Evolutionary conservation across 2,113 vertebrate genomes (phyloP).

Genomic region (Eublepharis macularius): DNA sequence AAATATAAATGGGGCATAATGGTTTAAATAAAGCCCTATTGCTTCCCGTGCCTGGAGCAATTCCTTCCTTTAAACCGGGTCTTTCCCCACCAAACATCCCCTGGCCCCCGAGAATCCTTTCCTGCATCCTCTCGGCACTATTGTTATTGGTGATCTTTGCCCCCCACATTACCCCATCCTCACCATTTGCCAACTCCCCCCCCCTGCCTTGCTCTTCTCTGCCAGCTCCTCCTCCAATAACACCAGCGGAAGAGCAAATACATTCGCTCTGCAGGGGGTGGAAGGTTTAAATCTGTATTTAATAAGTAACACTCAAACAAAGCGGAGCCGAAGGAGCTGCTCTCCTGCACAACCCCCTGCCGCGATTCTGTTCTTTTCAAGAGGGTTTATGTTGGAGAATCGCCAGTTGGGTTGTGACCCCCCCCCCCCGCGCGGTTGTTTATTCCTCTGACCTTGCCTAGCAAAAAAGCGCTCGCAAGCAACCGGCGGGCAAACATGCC

Average conservation of each 20-base stretch:
- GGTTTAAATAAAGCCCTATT: not conserved
- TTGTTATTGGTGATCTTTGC: no score
- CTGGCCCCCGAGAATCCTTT: not conserved
- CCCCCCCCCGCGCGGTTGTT: fast-evolving
- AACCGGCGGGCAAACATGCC: not conserved
- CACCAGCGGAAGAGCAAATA: no score
- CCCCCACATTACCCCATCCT: no score
- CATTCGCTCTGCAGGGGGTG: no score
- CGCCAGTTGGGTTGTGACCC: not conserved
- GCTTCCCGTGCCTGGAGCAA: not conserved
- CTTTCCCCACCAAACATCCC: not conserved
- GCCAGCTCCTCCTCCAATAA: no score
- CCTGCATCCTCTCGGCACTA: no score
- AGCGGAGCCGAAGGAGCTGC: not conserved
- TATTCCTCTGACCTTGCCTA: fast-evolving
- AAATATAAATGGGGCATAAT: no score
- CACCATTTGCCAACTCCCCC: no score
- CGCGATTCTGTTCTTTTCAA: not conserved
- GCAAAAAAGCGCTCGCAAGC: not conserved
- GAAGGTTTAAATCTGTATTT: no score
- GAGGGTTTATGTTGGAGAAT: not conserved
- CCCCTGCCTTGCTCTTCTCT: no score
- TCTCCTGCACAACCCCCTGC: not conserved
- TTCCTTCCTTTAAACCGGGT: not conserved
- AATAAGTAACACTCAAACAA: no score